These are phyloP conservation scores for Argyresthia goedartella DNA, from an alignment of 2,888 invertebrate species.

Conservation along the genomic window DNA sequence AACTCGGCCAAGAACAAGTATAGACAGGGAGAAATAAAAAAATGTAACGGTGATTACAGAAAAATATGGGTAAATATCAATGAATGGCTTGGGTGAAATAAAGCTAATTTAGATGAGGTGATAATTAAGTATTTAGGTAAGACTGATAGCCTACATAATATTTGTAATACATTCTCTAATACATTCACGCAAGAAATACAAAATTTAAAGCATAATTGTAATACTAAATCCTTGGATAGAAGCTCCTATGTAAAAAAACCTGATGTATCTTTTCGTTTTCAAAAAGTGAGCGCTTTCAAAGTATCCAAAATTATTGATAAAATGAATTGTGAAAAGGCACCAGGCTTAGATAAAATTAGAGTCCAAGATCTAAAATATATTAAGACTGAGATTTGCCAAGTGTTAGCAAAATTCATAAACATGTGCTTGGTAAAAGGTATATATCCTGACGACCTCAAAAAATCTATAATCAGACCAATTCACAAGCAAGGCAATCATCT, in stretches of 20 bases:
- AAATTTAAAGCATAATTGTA: not conserved
- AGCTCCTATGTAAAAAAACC: not conserved
- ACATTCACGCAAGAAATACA: not conserved
- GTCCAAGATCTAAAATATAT: conserved; percentile 14
- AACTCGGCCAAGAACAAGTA: not conserved
- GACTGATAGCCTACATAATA: not conserved
- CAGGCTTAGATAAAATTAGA: not conserved
- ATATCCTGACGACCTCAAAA: no score
- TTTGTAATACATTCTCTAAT: not conserved
- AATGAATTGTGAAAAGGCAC: not conserved
- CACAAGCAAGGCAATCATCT: no score
- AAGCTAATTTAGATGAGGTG: not conserved
- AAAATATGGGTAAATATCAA: not conserved
- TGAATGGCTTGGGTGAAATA: not conserved
- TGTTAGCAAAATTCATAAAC: no score
- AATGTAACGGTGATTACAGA: not conserved
- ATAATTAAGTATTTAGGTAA: no score
- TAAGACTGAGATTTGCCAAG: no score
- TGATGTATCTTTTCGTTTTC: not conserved
- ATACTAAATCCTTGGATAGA: not conserved
- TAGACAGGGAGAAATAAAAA: no score
- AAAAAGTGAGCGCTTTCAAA: not conserved
- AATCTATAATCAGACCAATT: no score
- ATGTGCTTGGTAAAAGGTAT: no score
- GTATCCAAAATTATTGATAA: no score